Percentiles rank a stretch among this genome's conserved stretches.
phyloP scores from a whole-genome alignment of 1,140 invertebrate genomes.

The Oryzaephilus surinamensis region DNA sequence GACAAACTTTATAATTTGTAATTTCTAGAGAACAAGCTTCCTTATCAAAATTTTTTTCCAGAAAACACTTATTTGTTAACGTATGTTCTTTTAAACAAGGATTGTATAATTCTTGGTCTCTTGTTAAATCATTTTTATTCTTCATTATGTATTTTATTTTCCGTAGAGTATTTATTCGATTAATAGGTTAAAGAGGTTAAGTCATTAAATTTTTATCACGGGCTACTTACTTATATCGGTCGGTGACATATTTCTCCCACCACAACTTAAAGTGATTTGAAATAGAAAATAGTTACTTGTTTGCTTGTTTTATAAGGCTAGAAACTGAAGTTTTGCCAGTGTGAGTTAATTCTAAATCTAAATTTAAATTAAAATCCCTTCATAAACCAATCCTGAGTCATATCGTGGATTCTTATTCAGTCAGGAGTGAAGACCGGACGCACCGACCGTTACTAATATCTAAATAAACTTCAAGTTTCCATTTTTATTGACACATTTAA shows the following conservation, averaged over 20 bases:
- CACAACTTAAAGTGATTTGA: not conserved
- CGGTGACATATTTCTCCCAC: not conserved
- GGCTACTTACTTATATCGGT: not conserved
- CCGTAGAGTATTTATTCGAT: too few species aligned
- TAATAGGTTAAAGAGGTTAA: too few species aligned
- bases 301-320: not conserved
- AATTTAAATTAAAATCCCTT: too few species aligned
- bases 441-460: too few species aligned
- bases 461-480: too few species aligned
- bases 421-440: too few species aligned
- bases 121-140: constrained; percentile 22
- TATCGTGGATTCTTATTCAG: too few species aligned
- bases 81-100: constrained; percentile 45
- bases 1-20: constrained; percentile 53
- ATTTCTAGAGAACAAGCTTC: constrained; percentile 50
- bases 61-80: constrained; percentile 46
- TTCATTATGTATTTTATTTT: not conserved
- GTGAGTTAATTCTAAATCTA: too few species aligned
- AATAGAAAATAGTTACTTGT: not conserved
- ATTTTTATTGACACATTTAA: too few species aligned
- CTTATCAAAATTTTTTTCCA: constrained; percentile 46
- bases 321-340: too few species aligned
- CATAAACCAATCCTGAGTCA: too few species aligned
- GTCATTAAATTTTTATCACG: not conserved
- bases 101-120: constrained; percentile 37